Conservation (phyloP, 2,113 vertebrate genomes). For the Anas platyrhynchos region DNA sequence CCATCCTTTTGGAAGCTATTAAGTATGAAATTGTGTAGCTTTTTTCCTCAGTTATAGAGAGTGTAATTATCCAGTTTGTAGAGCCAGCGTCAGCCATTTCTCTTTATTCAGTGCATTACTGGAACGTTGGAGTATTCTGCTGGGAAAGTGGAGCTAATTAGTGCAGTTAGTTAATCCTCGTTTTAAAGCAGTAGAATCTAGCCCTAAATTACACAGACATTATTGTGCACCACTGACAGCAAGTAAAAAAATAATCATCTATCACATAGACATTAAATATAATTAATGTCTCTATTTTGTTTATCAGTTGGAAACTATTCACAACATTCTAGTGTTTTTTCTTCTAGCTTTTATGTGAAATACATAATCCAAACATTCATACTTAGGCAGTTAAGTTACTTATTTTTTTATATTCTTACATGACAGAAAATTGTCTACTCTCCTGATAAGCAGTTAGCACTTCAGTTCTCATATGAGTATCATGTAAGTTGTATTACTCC, state of each 20-base stretch:
- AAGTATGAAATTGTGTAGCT: slow-evolving; percentile 75
- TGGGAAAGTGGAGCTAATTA: background rate
- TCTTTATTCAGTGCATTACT: background rate
- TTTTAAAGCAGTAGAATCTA: background rate
- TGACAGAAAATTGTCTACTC: background rate
- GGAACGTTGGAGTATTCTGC: background rate
- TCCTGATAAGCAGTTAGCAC: background rate
- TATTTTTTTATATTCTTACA: background rate
- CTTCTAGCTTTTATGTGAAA: background rate
- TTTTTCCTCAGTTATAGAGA: background rate
- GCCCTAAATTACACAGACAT: background rate
- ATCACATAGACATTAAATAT: background rate
- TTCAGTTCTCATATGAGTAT: background rate
- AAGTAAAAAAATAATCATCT: background rate
- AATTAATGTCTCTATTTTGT: background rate
- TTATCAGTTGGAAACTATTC: background rate
- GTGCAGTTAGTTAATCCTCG: background rate
- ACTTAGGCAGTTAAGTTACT: background rate
- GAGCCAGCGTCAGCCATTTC: background rate
- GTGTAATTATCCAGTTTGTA: background rate
- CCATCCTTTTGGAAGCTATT: slow-evolving; percentile 86
- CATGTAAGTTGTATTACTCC: background rate
- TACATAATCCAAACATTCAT: background rate
- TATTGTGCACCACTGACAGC: background rate
- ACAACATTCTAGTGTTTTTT: background rate